Conservation (phyloP, 2,797 vertebrate species). For the Botia kubotai region DNA sequence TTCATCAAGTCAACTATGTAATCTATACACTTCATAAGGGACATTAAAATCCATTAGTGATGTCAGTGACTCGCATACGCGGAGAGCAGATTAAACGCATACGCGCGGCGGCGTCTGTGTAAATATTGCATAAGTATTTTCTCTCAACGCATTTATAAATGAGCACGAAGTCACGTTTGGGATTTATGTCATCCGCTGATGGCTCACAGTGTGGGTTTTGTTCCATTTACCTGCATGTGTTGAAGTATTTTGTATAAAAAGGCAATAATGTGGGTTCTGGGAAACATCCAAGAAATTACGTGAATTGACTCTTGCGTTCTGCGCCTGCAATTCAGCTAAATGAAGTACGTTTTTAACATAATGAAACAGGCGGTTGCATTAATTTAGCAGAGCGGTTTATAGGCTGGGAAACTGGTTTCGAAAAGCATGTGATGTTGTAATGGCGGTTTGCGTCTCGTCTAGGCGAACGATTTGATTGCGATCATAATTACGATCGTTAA, state of each 20-base stretch:
- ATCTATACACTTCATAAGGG: neutral
- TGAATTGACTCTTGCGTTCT: conserved; percentile 50
- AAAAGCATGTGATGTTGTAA: conserved; percentile 11
- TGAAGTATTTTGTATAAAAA: conserved; percentile 56
- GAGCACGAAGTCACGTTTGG: conserved; percentile 27
- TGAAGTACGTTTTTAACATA: conserved; percentile 53
- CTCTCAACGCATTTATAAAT: neutral
- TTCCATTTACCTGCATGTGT: conserved; percentile 53
- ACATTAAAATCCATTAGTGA: conserved; percentile 37
- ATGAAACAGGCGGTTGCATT: conserved; percentile 51
- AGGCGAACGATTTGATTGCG: conserved; percentile 59
- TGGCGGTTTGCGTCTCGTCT: neutral
- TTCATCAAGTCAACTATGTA: conserved; percentile 1
- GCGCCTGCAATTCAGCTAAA: conserved; percentile 54
- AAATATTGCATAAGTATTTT: conserved; percentile 43
- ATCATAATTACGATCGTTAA: conserved; percentile 24
- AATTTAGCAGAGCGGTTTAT: conserved; percentile 39
- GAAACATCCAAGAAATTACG: conserved; percentile 54
- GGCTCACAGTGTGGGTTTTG: conserved; percentile 39
- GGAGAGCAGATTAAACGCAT: conserved; percentile 27
- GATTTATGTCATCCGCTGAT: conserved; percentile 35
- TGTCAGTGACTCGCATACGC: conserved; percentile 23
- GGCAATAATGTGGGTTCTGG: conserved; percentile 58
- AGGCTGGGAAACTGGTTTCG: conserved; percentile 24
- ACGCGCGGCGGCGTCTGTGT: neutral